Conservation (phyloP, 2,888 invertebrate species). For the Sinohyriopsis cumingii region DNA sequence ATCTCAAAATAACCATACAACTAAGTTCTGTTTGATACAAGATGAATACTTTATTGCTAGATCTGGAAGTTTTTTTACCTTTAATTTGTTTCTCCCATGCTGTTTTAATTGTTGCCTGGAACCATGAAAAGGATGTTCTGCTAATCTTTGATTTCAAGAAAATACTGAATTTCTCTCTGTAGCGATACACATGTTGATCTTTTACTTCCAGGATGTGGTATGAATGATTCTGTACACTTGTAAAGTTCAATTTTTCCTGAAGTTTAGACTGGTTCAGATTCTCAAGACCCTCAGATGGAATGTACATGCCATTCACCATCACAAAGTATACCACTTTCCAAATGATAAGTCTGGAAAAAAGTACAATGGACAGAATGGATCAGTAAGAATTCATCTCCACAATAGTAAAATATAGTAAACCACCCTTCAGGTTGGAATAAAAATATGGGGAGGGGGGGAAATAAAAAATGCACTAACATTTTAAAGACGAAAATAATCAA, state of each 20-base stretch:
- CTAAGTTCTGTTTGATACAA: too few species aligned
- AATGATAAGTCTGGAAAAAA: conserved; percentile 10
- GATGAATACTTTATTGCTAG: too few species aligned
- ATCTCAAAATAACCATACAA: too few species aligned
- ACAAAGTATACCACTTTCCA: conserved; percentile 44
- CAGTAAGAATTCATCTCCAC: too few species aligned
- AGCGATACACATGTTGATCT: conserved; percentile 18
- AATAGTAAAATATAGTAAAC: too few species aligned
- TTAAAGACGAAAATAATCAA: too few species aligned
- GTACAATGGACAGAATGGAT: neutral
- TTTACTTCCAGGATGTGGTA: conserved; percentile 23
- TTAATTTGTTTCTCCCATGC: conserved; percentile 27
- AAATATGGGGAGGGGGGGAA: too few species aligned
- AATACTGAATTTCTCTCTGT: conserved; percentile 37
- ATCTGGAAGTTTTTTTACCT: conserved; percentile 5
- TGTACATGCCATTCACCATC: conserved; percentile 26
- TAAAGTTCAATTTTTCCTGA: conserved; percentile 13
- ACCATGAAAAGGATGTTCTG: conserved; percentile 2
- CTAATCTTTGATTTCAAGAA: conserved; percentile 28
- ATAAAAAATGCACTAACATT: too few species aligned
- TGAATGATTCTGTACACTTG: conserved; percentile 20
- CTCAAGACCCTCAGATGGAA: conserved; percentile 26
- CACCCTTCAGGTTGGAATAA: too few species aligned
- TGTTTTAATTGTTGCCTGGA: conserved; percentile 9
- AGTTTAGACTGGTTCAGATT: conserved; percentile 17